phyloP scores from a whole-genome alignment of 2,888 invertebrate genomes.

The Caenorhabditis angaria region DNA sequence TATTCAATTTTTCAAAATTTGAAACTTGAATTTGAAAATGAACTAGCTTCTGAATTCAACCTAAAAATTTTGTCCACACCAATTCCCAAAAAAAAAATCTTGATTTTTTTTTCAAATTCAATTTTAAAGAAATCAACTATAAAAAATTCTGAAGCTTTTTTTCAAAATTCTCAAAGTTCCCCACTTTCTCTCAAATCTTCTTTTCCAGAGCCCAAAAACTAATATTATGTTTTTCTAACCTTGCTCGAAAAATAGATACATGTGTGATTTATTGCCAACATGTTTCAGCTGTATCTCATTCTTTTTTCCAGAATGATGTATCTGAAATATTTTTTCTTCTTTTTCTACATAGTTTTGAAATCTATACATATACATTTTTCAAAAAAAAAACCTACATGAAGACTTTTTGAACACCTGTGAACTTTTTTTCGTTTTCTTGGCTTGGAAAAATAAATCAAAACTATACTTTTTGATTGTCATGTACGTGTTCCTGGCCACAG shows the following conservation, averaged over 20 bases:
- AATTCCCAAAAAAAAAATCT: too few species aligned
- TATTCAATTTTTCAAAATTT: too few species aligned
- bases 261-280: background rate
- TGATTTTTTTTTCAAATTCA: too few species aligned
- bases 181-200: too few species aligned
- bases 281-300: background rate
- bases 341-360: background rate
- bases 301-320: background rate
- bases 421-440: too few species aligned
- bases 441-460: too few species aligned
- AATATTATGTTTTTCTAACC: conserved; percentile 6
- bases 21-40: too few species aligned
- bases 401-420: background rate
- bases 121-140: background rate
- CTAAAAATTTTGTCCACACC: too few species aligned
- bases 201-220: background rate
- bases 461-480: too few species aligned
- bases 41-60: too few species aligned
- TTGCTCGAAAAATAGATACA: background rate
- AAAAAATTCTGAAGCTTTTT: background rate
- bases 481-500: too few species aligned
- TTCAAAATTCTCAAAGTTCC: background rate
- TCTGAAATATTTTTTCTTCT: background rate
- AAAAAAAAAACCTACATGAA: background rate
- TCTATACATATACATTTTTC: background rate